Evolutionary conservation across 2,797 vertebrate species (phyloP), one percentile per base, ranked within the genome.

Genomic region (Coendou prehensilis): DNA sequence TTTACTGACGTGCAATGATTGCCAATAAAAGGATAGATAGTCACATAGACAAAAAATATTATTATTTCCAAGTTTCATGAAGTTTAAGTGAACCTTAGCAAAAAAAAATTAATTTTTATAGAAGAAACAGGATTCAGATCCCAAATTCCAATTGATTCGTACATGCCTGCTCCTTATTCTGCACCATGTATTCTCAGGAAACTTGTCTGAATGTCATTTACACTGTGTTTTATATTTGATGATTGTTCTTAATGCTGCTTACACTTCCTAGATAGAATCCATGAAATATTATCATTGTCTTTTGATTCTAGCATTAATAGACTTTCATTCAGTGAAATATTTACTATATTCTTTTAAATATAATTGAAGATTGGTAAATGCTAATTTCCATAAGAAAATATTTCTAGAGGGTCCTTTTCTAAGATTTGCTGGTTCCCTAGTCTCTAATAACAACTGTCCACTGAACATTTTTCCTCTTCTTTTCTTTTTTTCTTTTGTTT

Each of bases 201-300:
- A 6, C 64, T 81, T 90, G 92, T 92, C 23, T 97, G 6, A 89
- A 37, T 76, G 59, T 94, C 63, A 96, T 87, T 80, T 89, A 50
- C 37, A 1, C 11, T 50, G 41, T 64, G n/a, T 14, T 78, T 80
- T 86, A 88, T 30, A 57, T 57, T 78, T 96, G n/a, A 87, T 92
- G 23, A 50, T 64, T 84, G 89, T 90, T 92, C 52, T 57, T 89
- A 89, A 54, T 87, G 63, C 2, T 82, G 9, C 26, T 75, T 90
- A 79, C 0, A 56, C 23, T 91, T 89, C 47, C 2, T 37, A 87
- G 6, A 63, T 50, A 33, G 6, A 94, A 23, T 2, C 22, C 52
- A 28, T 47, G 37, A n/a, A 13, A 8, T 41, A 80, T 0, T 56
- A 83, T 56, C 64, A 41, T 28, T 92, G 33, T 1, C 59, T 83